Conservation (phyloP, 2,113 vertebrate genomes). For the Machaerirhynchus nigripectus region DNA sequence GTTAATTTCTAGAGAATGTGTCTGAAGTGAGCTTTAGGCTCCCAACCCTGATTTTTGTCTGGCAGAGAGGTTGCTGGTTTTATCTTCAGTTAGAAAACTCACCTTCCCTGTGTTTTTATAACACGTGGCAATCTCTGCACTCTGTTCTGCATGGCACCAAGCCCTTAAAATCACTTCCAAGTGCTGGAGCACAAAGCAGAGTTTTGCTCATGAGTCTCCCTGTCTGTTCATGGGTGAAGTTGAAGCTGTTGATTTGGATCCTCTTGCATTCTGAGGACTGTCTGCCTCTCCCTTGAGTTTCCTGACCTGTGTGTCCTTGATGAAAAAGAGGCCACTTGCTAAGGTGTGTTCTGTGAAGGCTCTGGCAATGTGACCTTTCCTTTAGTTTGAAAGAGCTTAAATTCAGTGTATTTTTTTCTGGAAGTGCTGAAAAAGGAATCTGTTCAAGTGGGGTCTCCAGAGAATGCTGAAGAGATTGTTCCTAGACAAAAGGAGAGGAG, state of each 20-base stretch:
- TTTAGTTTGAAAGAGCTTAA: background rate
- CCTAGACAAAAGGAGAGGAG: background rate
- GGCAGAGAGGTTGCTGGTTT: background rate
- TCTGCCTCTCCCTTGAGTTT: background rate
- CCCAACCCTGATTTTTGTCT: background rate
- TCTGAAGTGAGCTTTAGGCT: background rate
- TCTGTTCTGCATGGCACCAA: background rate
- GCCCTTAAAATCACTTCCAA: background rate
- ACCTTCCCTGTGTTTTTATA: background rate
- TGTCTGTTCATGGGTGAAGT: background rate
- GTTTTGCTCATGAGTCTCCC: background rate
- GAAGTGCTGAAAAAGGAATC: background rate
- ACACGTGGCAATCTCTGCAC: rapidly evolving
- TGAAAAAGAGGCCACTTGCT: background rate
- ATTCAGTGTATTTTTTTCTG: background rate
- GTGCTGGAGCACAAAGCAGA: background rate
- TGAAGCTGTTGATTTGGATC: background rate
- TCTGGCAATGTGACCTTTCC: background rate
- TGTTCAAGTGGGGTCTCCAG: background rate
- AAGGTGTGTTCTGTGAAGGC: background rate
- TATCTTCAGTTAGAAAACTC: background rate
- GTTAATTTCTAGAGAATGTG: background rate
- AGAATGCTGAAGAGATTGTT: background rate
- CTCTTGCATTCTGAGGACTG: background rate
- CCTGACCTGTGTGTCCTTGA: background rate